Percentiles rank a stretch among this genome's conserved stretches.
These are phyloP conservation scores for Xestia sexstrigata DNA, from an alignment of 2,888 invertebrate species.

Conservation along the genomic window DNA sequence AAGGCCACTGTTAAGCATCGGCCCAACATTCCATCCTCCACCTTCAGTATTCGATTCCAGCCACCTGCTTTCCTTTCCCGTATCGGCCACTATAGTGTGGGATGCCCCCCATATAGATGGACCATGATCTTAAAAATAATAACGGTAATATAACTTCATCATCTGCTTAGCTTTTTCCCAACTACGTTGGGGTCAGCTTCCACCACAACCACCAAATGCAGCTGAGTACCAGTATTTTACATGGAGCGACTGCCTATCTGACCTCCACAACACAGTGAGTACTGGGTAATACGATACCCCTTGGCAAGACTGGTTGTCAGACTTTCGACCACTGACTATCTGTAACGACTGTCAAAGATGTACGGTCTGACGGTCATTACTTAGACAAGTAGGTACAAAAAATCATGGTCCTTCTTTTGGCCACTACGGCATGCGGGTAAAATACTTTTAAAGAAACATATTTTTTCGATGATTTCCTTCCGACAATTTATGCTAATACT, in stretches of 20 bases:
- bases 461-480: not conserved
- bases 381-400: not conserved
- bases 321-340: no score
- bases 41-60: not conserved
- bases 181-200: no score
- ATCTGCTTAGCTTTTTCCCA: no score
- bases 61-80: not conserved
- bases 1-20: not conserved
- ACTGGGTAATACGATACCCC: no score
- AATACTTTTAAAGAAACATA: not conserved
- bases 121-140: not conserved
- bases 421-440: not conserved
- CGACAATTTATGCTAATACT: slow-evolving; percentile 30
- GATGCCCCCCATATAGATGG: no score
- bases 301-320: no score
- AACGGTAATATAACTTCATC: not conserved
- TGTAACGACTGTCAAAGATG: no score
- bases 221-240: no score
- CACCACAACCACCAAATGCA: no score
- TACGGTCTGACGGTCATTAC: not conserved
- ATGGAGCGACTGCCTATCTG: no score
- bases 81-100: not conserved
- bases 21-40: not conserved
- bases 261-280: no score
- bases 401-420: not conserved